Evolutionary conservation across 1,140 invertebrate species (phyloP).

Genomic region (Nasonia giraulti): DNA sequence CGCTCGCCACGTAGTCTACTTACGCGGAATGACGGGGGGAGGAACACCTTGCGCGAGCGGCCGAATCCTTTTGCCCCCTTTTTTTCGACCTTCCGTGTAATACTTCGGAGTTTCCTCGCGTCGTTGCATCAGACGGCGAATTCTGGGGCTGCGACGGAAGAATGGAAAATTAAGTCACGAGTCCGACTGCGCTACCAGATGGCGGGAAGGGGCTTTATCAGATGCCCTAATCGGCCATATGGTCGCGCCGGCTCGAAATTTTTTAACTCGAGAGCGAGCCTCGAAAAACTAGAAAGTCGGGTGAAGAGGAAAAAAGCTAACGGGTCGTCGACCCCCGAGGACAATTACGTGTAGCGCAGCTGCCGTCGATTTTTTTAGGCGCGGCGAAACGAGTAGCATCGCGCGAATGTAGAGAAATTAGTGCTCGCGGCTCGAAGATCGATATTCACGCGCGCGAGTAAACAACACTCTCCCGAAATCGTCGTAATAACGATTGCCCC

Average conservation of each 20-base stretch:
- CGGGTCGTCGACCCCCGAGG: not conserved
- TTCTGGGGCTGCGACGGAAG: no score
- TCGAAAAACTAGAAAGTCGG: not conserved
- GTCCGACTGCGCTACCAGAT: slow-evolving; percentile 50
- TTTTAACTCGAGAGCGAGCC: not conserved
- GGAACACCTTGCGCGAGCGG: slow-evolving; percentile 62
- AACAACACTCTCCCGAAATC: not conserved
- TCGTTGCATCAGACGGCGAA: not conserved
- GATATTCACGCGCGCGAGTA: not conserved
- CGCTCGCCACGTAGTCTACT: slow-evolving; percentile 58
- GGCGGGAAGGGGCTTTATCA: slow-evolving; percentile 47
- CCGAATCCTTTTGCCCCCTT: slow-evolving; percentile 53
- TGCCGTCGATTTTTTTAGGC: not conserved
- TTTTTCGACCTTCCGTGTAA: not conserved
- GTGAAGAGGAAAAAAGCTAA: not conserved
- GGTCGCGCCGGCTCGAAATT: not conserved
- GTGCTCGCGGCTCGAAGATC: not conserved
- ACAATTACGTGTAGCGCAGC: not conserved
- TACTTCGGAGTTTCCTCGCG: not conserved
- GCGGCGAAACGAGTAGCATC: not conserved
- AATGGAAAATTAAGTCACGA: not conserved
- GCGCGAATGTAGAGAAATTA: not conserved
- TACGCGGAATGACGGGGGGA: slow-evolving; percentile 62
- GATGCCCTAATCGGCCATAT: slow-evolving; percentile 56
- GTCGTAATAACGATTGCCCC: not conserved